These are phyloP conservation scores for Enteromius trimaculatus DNA, from an alignment of 2,797 vertebrate genomes.

Conservation along the genomic window DNA sequence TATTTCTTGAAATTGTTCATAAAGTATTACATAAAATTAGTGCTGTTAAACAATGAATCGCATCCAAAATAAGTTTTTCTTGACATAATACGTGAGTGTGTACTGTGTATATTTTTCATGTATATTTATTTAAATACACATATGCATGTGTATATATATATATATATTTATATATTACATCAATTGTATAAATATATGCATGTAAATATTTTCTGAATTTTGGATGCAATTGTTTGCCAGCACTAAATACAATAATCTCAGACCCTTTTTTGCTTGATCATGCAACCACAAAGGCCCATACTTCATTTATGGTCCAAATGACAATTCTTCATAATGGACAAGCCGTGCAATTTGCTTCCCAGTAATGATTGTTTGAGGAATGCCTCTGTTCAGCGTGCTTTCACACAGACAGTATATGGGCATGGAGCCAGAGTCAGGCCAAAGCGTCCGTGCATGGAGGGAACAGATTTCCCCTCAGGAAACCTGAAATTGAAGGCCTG, in stretches of 20 bases:
- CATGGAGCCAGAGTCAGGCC: constrained; percentile 90
- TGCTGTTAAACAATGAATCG: too few relatives aligned
- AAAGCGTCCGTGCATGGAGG: constrained; percentile 84
- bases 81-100: too few relatives aligned
- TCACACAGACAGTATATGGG: constrained; percentile 80
- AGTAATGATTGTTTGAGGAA: background rate
- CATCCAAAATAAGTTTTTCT: too few relatives aligned
- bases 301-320: background rate
- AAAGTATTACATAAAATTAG: background rate
- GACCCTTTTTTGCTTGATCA: constrained; percentile 13
- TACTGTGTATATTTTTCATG: too few relatives aligned
- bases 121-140: too few relatives aligned
- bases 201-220: too few relatives aligned
- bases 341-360: background rate
- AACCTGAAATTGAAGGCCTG: constrained; percentile 87
- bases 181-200: too few relatives aligned
- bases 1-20: constrained; percentile 4
- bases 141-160: too few relatives aligned
- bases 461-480: constrained; percentile 79
- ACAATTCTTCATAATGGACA: background rate
- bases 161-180: too few relatives aligned
- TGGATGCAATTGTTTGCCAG: too few relatives aligned
- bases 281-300: background rate
- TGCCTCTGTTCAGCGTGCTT: constrained; percentile 54
- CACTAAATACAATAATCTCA: background rate